A percentile compares a stretch with the other conserved stretches of the same genome.
phyloP scores from a whole-genome alignment of 2,797 vertebrate species.

The Sibirionetta formosa region DNA sequence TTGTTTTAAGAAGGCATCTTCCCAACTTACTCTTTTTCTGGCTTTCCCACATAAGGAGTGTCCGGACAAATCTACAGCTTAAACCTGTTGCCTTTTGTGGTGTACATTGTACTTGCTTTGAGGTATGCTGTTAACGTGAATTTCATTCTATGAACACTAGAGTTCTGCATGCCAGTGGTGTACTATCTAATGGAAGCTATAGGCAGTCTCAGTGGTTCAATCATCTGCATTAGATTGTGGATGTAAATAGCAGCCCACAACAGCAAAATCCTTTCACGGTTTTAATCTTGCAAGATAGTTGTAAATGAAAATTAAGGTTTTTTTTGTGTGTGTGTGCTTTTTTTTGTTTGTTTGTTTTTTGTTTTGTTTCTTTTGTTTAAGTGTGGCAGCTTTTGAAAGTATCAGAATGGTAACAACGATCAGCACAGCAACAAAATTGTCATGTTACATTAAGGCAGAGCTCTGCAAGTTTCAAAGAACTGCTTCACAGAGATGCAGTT shows the following conservation, averaged over 20 bases:
- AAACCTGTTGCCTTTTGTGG: slow-evolving; percentile 72
- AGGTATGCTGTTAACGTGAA: slow-evolving; percentile 62
- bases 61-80: slow-evolving; percentile 61
- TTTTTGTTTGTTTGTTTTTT: neutral
- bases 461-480: slow-evolving; percentile 27
- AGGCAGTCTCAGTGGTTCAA: slow-evolving; percentile 66
- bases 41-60: slow-evolving; percentile 59
- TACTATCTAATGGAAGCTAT: slow-evolving; percentile 60
- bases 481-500: slow-evolving; percentile 27
- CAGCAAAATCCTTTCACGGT: neutral
- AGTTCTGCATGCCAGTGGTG: slow-evolving; percentile 75
- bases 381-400: slow-evolving; percentile 44
- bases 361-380: neutral
- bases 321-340: too few species aligned
- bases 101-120: slow-evolving; percentile 70
- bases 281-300: neutral
- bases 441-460: slow-evolving; percentile 36
- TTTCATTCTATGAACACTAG: slow-evolving; percentile 55
- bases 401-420: slow-evolving; percentile 32
- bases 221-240: slow-evolving; percentile 49
- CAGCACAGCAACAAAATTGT: slow-evolving; percentile 23
- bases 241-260: slow-evolving; percentile 70
- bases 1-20: slow-evolving; percentile 65
- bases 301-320: neutral
- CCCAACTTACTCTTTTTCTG: neutral